Conservation (phyloP, 2,797 vertebrate genomes). For the Microcaecilia unicolor region DNA sequence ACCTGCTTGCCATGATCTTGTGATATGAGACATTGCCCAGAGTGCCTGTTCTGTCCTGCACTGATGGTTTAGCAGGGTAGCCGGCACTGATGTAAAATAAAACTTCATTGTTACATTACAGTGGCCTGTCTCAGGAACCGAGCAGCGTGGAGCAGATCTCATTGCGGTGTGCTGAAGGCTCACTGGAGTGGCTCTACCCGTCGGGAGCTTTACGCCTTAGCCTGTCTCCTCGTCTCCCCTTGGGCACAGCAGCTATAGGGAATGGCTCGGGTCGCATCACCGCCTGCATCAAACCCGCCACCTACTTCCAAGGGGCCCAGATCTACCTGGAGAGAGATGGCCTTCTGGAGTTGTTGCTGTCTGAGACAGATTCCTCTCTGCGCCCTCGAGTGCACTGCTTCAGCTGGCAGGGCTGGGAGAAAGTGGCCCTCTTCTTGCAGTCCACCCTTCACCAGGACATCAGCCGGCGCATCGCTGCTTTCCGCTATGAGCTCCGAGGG, state of each 20-base stretch:
- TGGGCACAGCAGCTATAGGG: conserved; percentile 31
- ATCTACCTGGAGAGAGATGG: conserved; percentile 80
- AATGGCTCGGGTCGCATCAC: conserved; percentile 46
- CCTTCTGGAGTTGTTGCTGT: conserved; percentile 71
- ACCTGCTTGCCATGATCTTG: too few relatives aligned
- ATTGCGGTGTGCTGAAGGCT: conserved; percentile 76
- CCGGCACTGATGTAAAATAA: too few relatives aligned
- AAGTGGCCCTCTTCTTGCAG: conserved; percentile 78
- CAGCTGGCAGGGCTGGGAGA: conserved; percentile 67
- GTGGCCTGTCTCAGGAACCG: conserved; percentile 77
- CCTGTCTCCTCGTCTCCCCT: conserved; percentile 63
- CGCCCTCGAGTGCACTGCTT: conserved; percentile 66
- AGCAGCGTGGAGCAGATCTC: conserved; percentile 84
- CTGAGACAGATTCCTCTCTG: conserved; percentile 48
- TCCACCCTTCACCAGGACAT: conserved; percentile 83
- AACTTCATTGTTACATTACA: conserved; percentile 8
- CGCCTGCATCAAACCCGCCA: conserved; percentile 70
- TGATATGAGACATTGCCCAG: too few relatives aligned
- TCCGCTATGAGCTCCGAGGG: conserved; percentile 76
- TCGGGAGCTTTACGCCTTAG: conserved; percentile 76
- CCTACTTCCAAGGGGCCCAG: conserved; percentile 76
- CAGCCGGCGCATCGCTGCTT: conserved; percentile 80
- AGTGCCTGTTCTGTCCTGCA: too few relatives aligned
- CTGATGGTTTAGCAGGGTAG: neutral
- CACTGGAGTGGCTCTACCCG: conserved; percentile 81